A percentile compares a stretch with the other conserved stretches of the same genome.
These are phyloP conservation scores for Bagarius yarrelli DNA, from an alignment of 2,113 vertebrate genomes.

Conservation along the genomic window DNA sequence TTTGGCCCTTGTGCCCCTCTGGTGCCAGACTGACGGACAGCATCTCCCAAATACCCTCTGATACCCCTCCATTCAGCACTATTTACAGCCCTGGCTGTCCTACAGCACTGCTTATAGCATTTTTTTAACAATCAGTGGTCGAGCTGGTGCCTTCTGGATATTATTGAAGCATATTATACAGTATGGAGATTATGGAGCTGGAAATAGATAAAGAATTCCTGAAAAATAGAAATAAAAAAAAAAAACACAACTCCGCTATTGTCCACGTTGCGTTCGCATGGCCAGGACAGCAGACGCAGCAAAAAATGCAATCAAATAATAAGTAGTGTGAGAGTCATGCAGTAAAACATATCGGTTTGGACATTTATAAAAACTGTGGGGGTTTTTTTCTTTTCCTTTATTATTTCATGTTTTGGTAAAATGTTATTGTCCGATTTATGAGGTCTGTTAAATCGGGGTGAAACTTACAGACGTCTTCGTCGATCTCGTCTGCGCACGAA, in stretches of 20 bases:
- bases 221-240: too few relatives aligned
- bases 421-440: neutral
- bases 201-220: slow-evolving; percentile 42
- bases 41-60: slow-evolving; percentile 46
- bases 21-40: slow-evolving; percentile 55
- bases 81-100: slow-evolving; percentile 42
- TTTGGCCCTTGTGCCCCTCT: slow-evolving; percentile 49
- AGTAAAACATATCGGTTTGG: slow-evolving; percentile 1
- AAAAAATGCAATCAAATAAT: neutral
- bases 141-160: slow-evolving; percentile 47
- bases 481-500: neutral
- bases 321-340: neutral
- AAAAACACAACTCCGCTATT: slow-evolving; percentile 31
- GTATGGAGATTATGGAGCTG: slow-evolving; percentile 25
- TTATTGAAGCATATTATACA: slow-evolving; percentile 41
- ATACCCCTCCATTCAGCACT: slow-evolving; percentile 44
- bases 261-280: slow-evolving; percentile 16
- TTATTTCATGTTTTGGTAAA: neutral
- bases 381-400: neutral
- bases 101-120: slow-evolving; percentile 37
- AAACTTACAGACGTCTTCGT: neutral
- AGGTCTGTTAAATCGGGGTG: too few relatives aligned
- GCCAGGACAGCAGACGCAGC: slow-evolving; percentile 17
- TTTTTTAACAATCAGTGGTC: slow-evolving; percentile 51
- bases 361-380: neutral